Conservation (phyloP, 2,888 invertebrate genomes). For the Eretmocerus hayati region DNA sequence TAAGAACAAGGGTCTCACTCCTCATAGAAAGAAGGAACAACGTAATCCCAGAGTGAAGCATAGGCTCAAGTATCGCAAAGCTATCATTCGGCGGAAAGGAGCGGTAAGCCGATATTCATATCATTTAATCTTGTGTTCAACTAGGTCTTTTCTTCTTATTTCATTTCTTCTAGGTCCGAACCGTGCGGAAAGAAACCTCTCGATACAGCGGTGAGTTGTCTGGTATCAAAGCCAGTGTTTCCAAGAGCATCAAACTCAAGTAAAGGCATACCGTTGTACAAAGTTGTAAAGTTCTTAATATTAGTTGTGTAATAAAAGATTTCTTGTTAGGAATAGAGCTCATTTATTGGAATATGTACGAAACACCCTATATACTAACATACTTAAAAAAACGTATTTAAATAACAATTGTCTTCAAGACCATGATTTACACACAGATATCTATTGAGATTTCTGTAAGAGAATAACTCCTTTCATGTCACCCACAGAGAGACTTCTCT, state of each 20-base stretch:
- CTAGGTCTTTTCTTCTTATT: too few relatives aligned
- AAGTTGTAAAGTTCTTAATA: neutral
- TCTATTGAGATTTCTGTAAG: conserved; percentile 7
- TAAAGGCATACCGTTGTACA: conserved; percentile 36
- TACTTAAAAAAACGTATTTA: conserved; percentile 28
- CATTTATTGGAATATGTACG: conserved; percentile 33
- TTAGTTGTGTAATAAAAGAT: neutral
- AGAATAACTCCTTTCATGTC: conserved; percentile 8
- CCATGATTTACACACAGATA: conserved; percentile 2
- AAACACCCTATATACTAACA: conserved; percentile 33
- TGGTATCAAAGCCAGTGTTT: conserved; percentile 85
- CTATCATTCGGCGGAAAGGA: conserved; percentile 86
- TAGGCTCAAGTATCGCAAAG: conserved; percentile 85
- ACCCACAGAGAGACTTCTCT: conserved; percentile 14
- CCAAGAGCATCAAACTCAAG: conserved; percentile 84
- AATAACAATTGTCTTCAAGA: conserved; percentile 18
- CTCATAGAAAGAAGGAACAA: conserved; percentile 83
- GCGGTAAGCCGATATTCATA: too few relatives aligned
- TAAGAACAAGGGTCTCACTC: conserved; percentile 92
- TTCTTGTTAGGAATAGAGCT: conserved; percentile 19
- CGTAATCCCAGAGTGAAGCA: conserved; percentile 95
- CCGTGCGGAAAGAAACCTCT: conserved; percentile 69
- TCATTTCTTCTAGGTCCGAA: conserved; percentile 55
- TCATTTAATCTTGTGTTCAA: too few relatives aligned
- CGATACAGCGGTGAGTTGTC: conserved; percentile 89